phyloP scores from a whole-genome alignment of 2,888 invertebrate species.

The Pycnomerus fuliginosus region DNA sequence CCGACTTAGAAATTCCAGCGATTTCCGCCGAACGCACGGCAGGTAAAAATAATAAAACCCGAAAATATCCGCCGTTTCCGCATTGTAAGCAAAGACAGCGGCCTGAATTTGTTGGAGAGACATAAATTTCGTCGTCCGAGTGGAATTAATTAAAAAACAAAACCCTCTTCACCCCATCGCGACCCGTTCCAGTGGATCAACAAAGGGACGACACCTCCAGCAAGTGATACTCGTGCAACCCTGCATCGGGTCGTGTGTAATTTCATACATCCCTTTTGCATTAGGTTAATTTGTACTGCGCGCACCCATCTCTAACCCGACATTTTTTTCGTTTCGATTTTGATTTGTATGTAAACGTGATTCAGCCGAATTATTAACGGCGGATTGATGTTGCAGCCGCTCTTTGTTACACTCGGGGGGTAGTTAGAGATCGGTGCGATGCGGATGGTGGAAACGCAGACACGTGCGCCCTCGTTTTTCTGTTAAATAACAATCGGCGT shows the following conservation, averaged over 20 bases:
- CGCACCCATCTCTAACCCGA: constrained; percentile 7
- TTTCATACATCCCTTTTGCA: neutral
- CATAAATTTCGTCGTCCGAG: constrained; percentile 4
- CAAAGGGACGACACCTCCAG: neutral
- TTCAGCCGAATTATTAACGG: constrained; percentile 15
- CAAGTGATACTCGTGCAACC: neutral
- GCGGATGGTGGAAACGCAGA: constrained; percentile 1
- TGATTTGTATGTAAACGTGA: constrained; percentile 20
- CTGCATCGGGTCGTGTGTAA: neutral
- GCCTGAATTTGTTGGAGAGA: neutral
- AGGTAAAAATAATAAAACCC: neutral
- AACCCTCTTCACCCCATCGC: constrained; percentile 8
- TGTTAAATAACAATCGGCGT: too few species aligned
- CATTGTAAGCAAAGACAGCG: neutral
- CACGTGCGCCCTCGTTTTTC: too few species aligned
- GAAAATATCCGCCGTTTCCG: neutral
- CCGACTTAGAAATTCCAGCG: constrained; percentile 1
- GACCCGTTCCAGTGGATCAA: neutral
- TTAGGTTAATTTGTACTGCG: neutral
- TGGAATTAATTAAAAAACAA: constrained; percentile 20
- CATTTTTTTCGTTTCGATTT: constrained; percentile 7
- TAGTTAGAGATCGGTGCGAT: constrained; percentile 13
- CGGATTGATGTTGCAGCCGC: constrained; percentile 6
- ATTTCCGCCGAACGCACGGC: neutral
- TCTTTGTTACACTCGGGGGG: constrained; percentile 13